Base-by-base conservation (phyloP, 2,888 invertebrate species). In the Cylindroiulus punctatus region DNA sequence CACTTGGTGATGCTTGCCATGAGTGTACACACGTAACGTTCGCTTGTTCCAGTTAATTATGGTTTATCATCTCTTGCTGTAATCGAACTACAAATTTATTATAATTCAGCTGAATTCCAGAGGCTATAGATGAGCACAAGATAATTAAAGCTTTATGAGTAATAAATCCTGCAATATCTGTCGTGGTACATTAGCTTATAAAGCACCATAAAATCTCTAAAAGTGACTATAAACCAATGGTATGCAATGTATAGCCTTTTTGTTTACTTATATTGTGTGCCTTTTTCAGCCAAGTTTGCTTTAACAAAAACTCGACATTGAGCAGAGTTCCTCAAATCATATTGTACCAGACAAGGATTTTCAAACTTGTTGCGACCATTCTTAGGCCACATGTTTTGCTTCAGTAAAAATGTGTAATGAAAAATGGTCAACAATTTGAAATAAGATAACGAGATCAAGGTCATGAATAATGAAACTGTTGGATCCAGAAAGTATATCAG, bases 121-220 rank as follows among this genome's bases (percentile, higher is more conserved):
- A 76, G 17, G 30, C 76, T 76, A 76, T 32, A 76, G 30, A 32
- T 8, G 26, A 76, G 76, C 76, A 76, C 76, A 30, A 32, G 76
- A 76, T 76, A 26, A 76, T 76, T 30, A 76, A 76, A 32, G 76
- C 30, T 76, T 30, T 32, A 76, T 5, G 30, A 26, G 30, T 32
- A 76, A 26, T 76, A 76, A 32, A 76, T 76, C 14, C 76, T 30
- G 10, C 57, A 65, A 76, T 76, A 76, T 76, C 30, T 76, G 76
- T 76, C 76, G 76, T 76, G 76, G 76, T 76, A 76, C 76, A 76
- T 76, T 12, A 44, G 44, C 44, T 44, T 44, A 76, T 76, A 30
- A n/a, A 76, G 76, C 76, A 76, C 76, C 76, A 76, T 76, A 76
- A 76, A 76, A 30, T 30, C 30, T 52, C 5, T n/a, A 52, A 52